A percentile compares a stretch with the other conserved stretches of the same genome.
Conservation (phyloP, 2,113 vertebrate species). For the Notiomystis cincta region DNA sequence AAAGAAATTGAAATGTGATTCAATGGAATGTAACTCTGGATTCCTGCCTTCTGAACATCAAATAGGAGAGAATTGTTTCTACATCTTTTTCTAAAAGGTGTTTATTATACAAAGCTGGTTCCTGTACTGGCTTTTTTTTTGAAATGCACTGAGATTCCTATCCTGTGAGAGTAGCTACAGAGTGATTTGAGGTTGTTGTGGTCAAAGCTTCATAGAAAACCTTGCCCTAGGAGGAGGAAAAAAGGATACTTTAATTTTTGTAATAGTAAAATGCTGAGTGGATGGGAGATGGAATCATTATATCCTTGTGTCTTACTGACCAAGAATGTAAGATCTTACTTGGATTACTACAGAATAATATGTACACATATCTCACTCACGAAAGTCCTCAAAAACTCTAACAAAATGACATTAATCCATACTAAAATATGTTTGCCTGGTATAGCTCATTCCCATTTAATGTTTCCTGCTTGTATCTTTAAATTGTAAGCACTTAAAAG, state of each 20-base stretch:
- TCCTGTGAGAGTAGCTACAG: neutral
- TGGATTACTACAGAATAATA: neutral
- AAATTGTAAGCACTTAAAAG: neutral
- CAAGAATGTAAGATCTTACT: neutral
- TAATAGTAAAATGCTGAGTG: neutral
- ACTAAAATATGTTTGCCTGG: neutral
- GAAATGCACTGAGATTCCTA: neutral
- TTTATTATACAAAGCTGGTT: neutral
- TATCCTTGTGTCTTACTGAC: neutral
- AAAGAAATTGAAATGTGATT: neutral
- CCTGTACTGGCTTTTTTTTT: neutral
- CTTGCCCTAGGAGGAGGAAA: accelerated
- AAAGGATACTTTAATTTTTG: neutral
- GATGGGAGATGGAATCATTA: neutral
- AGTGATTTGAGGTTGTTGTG: neutral
- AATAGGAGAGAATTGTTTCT: neutral
- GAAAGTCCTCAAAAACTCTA: neutral
- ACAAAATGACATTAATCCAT: neutral
- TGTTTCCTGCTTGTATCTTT: neutral
- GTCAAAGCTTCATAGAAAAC: neutral
- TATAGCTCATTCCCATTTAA: neutral
- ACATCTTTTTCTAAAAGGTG: neutral
- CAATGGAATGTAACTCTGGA: neutral
- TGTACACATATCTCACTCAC: neutral
- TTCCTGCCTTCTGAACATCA: neutral